Conservation (phyloP, 2,797 vertebrate genomes). For the Limosa lapponica region DNA sequence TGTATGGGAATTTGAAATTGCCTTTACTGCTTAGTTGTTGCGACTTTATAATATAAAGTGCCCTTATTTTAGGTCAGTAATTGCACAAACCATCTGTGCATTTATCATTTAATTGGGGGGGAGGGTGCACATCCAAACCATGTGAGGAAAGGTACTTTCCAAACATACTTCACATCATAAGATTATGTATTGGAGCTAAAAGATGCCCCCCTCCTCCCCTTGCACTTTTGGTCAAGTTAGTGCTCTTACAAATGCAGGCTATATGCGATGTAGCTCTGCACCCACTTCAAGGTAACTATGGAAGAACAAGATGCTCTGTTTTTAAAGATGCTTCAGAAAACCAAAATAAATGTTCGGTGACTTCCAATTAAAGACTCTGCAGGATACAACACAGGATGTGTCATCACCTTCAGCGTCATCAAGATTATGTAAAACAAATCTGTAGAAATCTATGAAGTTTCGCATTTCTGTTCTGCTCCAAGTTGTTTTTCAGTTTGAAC, state of each 20-base stretch:
- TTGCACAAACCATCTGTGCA: not conserved
- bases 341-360: not conserved
- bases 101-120: not conserved
- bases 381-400: not conserved
- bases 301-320: not conserved
- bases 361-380: not conserved
- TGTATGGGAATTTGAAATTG: conserved; percentile 78
- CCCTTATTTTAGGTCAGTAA: conserved; percentile 54
- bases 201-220: not conserved
- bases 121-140: not conserved
- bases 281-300: not conserved
- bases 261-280: not conserved
- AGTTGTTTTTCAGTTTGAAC: not conserved
- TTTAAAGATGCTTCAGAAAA: not conserved
- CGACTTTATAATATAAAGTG: conserved; percentile 53
- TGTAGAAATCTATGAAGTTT: not conserved
- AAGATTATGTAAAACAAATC: not conserved
- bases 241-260: not conserved
- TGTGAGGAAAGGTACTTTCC: not conserved
- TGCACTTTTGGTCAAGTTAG: not conserved
- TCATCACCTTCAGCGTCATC: not conserved
- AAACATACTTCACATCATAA: not conserved
- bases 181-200: not conserved
- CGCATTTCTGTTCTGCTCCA: not conserved
- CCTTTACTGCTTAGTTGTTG: conserved; percentile 68